Evolutionary conservation across 1,140 invertebrate species (phyloP), one percentile per base, ranked within the genome.

Genomic region (Drosophila simulans): DNA sequence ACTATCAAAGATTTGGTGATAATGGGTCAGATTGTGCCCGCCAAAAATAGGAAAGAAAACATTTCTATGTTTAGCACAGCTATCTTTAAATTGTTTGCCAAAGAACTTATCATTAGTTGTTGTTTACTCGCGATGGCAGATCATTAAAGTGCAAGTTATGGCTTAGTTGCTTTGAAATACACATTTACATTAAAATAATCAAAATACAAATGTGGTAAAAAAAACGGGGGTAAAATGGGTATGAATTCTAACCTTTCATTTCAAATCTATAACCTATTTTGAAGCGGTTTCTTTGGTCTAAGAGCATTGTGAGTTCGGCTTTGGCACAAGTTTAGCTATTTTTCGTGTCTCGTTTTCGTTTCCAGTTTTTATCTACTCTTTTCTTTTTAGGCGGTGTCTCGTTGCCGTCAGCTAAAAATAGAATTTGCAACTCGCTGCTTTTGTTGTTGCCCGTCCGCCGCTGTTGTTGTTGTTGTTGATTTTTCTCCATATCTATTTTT

Each of bases 401-500:
- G 35, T 35, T 54, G 70, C 34, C 22, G 69, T 56, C 34, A 37
- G 49, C 71, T 74, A 74, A 75, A 74, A 74, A 74, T 74, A 74
- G 58, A 27, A 37, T 71, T 74, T 74, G 70, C 71, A 74, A 64
- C 70, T 74, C 40, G 58, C 45, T 73, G 65, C 35, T 56, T 37
- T 53, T 72, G 27, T 58, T 59, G 56, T 11, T 64, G 58, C 42
- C 42, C 51, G 59, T 13, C 22, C 40, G 46, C 51, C 51, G n/a
- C 42, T 70, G 66, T 40, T 48, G 34, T 49, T 68, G 34, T 49
- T 68, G 57, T 65, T 70, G 66, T 70, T 56, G 69, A 74, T 64
- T 74, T 74, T 74, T 74, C 70, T 74, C 71, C 71, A 74, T 74
- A 74, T 55, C 72, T 74, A 74, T 74, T 74, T 74, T 56, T 74